A percentile compares a stretch with the other conserved stretches of the same genome.
These are phyloP conservation scores for Clitarchus hookeri DNA, from an alignment of 2,888 invertebrate species.

Conservation along the genomic window DNA sequence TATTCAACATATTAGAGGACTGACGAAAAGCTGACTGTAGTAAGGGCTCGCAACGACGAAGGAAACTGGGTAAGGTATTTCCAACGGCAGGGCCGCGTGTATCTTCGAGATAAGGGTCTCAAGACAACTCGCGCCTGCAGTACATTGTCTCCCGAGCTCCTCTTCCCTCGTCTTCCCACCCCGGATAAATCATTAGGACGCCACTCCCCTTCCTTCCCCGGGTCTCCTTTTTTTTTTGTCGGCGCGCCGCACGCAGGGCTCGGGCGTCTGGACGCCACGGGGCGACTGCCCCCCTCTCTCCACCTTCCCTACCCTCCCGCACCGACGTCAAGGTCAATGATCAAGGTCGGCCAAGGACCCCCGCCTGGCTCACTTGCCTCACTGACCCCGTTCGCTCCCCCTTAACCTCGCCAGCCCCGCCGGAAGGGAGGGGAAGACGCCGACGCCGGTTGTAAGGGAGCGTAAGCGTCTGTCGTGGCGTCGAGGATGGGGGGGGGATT, in stretches of 20 bases:
- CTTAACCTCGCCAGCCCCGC: neutral
- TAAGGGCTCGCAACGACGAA: too few relatives aligned
- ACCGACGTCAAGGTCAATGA: slow-evolving; percentile 36
- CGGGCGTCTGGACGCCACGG: slow-evolving; percentile 26
- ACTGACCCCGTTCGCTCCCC: slow-evolving; percentile 33
- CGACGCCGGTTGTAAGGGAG: slow-evolving; percentile 6
- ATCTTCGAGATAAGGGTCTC: neutral
- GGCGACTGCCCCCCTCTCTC: neutral
- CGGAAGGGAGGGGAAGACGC: neutral
- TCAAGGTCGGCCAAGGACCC: slow-evolving; percentile 39
- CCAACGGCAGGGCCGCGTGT: too few relatives aligned
- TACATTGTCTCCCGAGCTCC: slow-evolving; percentile 29
- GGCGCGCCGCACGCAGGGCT: neutral
- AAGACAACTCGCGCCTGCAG: slow-evolving; percentile 29
- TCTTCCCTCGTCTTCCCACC: neutral
- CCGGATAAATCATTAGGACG: slow-evolving; percentile 35
- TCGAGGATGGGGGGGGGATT: neutral
- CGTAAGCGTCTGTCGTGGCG: neutral
- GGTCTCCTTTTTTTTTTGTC: slow-evolving; percentile 18
- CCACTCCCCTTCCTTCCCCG: neutral
- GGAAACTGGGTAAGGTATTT: too few relatives aligned
- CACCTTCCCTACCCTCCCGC: slow-evolving; percentile 23
- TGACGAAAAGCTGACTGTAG: too few relatives aligned
- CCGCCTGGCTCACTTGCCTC: slow-evolving; percentile 27
- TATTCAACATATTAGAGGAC: too few relatives aligned